Percentiles rank a stretch among this genome's conserved stretches.
Evolutionary conservation across 2,888 invertebrate genomes (phyloP).

Genomic region (Microplitis deprimator): DNA sequence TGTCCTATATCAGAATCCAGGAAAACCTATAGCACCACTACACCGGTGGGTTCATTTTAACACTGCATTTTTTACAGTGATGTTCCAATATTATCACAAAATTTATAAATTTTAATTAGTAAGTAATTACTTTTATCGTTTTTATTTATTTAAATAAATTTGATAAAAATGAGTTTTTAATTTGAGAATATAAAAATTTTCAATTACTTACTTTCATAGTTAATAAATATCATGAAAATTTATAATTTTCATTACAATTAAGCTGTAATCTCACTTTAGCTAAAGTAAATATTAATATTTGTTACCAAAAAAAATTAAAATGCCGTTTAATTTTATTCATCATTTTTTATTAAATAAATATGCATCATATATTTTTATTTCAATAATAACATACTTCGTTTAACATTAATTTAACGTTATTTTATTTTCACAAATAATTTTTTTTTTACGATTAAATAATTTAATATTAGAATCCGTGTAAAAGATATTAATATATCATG

Average conservation of each 20-base stretch:
- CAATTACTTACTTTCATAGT: no score
- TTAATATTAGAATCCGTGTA: not conserved
- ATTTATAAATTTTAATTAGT: no score
- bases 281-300: not conserved
- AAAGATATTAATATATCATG: not conserved
- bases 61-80: no score
- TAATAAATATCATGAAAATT: no score
- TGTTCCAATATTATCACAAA: no score
- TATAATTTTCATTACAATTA: not conserved
- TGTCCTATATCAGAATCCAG: no score
- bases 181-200: no score
- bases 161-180: no score
- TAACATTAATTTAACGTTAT: not conserved
- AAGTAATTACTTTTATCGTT: no score
- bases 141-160: no score
- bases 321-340: not conserved
- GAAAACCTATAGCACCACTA: no score
- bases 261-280: not conserved
- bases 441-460: not conserved
- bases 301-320: not conserved
- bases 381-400: not conserved
- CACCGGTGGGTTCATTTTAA: no score
- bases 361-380: not conserved
- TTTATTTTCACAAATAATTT: not conserved
- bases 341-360: slow-evolving; percentile 1